These are phyloP conservation scores for Notarius quadriscutis DNA, from an alignment of 2,113 vertebrate genomes.

Conservation along the genomic window DNA sequence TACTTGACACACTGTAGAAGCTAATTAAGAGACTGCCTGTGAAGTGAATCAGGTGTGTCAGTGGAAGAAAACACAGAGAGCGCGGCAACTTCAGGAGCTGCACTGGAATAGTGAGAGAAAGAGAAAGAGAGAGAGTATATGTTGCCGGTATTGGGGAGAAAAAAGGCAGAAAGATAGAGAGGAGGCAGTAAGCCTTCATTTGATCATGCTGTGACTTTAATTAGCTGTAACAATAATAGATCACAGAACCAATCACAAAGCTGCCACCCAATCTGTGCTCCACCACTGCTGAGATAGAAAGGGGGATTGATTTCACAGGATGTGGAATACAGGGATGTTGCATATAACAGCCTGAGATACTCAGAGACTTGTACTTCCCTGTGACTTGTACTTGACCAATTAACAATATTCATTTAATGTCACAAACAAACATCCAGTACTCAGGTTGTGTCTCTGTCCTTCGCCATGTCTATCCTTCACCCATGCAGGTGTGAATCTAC, in stretches of 20 bases:
- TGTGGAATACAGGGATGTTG: too few species aligned
- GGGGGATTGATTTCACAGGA: too few species aligned
- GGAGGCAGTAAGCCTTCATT: background rate
- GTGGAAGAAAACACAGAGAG: too few species aligned
- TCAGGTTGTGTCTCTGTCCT: background rate
- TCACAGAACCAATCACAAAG: background rate
- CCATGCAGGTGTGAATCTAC: background rate
- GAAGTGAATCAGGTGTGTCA: background rate
- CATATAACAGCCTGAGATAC: background rate
- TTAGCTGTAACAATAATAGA: conserved; percentile 3
- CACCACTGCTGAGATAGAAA: background rate
- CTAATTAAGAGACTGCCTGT: background rate
- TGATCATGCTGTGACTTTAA: background rate
- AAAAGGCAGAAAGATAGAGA: background rate
- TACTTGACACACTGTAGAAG: background rate
- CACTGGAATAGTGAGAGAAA: background rate
- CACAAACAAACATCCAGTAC: background rate
- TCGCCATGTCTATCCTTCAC: background rate
- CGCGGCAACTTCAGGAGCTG: background rate
- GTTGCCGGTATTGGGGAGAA: background rate
- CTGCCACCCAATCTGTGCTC: background rate
- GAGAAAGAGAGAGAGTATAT: background rate
- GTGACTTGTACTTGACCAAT: background rate
- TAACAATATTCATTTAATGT: background rate
- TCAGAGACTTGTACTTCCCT: background rate